Percentiles rank a stretch among this genome's conserved stretches.
Evolutionary conservation across 2,797 vertebrate species (phyloP).

Genomic region (Sphaeramia orbicularis): DNA sequence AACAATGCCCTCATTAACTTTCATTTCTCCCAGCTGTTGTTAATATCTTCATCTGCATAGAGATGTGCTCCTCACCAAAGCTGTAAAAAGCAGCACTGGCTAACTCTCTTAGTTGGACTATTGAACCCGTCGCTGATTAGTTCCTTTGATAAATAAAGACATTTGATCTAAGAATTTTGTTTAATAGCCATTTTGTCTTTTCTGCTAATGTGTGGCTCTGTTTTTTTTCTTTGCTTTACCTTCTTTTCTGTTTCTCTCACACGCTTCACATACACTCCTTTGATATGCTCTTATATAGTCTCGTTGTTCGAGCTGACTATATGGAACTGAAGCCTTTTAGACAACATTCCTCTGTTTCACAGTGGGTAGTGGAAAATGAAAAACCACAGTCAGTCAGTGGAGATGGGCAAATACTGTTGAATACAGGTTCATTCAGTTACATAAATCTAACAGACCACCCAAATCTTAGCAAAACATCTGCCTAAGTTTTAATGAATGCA

Average conservation of each 20-base stretch:
- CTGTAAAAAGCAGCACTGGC: background rate
- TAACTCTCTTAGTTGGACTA: background rate
- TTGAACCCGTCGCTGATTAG: too few species aligned
- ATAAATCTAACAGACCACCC: conserved; percentile 64
- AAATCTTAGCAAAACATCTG: conserved; percentile 26
- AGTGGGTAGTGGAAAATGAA: conserved; percentile 46
- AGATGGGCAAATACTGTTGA: conserved; percentile 41
- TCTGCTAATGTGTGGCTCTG: background rate
- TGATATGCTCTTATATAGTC: conserved; percentile 5
- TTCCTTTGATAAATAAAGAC: background rate
- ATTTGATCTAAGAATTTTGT: background rate
- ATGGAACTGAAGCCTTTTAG: conserved; percentile 46
- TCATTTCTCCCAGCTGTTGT: conserved; percentile 21
- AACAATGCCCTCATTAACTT: conserved; percentile 23
- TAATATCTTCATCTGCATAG: conserved; percentile 25
- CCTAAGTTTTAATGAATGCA: conserved; percentile 34
- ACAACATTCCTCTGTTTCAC: conserved; percentile 50
- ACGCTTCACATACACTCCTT: conserved; percentile 4
- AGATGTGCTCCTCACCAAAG: conserved; percentile 9
- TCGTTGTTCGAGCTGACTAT: conserved; percentile 29
- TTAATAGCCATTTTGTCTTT: too few species aligned
- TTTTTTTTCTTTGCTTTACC: background rate
- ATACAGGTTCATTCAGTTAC: conserved; percentile 53
- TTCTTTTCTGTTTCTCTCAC: background rate
- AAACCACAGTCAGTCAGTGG: conserved; percentile 61